A percentile compares a stretch with the other conserved stretches of the same genome.
phyloP scores from a whole-genome alignment of 2,888 invertebrate genomes.

The Entomobrya multifasciata region DNA sequence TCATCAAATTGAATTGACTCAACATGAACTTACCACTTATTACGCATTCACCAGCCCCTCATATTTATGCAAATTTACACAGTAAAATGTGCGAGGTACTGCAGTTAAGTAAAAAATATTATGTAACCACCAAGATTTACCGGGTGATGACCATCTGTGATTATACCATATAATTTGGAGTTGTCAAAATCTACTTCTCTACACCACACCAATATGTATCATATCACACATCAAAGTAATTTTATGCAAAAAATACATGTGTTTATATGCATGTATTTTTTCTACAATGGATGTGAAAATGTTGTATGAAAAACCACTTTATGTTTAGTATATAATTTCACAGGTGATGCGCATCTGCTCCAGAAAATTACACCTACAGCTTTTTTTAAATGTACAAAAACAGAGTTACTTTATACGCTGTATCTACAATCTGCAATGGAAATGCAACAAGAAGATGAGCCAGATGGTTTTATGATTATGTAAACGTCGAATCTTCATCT shows the following conservation, averaged over 20 bases:
- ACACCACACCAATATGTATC: conserved; percentile 14
- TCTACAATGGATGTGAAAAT: too few species aligned
- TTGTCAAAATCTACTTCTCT: conserved; percentile 34
- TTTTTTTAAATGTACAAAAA: conserved; percentile 3
- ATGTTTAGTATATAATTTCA: conserved; percentile 34
- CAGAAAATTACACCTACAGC: conserved; percentile 37
- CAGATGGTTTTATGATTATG: conserved; percentile 35
- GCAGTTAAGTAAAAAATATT: neutral
- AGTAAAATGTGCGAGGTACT: neutral
- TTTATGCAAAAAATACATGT: too few species aligned
- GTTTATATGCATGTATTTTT: neutral
- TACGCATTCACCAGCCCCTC: neutral
- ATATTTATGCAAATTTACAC: neutral
- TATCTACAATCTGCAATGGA: neutral
- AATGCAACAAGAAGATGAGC: conserved; percentile 24
- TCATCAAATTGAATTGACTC: neutral
- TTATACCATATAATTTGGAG: conserved; percentile 32
- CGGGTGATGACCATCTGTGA: conserved; percentile 33
- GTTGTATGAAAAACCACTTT: conserved; percentile 25
- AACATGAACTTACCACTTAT: neutral
- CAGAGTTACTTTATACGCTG: conserved; percentile 9
- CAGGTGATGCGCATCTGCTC: conserved; percentile 65
- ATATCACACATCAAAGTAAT: conserved; percentile 7
- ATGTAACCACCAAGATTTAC: conserved; percentile 23
- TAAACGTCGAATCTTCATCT: conserved; percentile 1